Conservation (phyloP, 2,888 invertebrate genomes). For the Ornithoptera alexandrae region DNA sequence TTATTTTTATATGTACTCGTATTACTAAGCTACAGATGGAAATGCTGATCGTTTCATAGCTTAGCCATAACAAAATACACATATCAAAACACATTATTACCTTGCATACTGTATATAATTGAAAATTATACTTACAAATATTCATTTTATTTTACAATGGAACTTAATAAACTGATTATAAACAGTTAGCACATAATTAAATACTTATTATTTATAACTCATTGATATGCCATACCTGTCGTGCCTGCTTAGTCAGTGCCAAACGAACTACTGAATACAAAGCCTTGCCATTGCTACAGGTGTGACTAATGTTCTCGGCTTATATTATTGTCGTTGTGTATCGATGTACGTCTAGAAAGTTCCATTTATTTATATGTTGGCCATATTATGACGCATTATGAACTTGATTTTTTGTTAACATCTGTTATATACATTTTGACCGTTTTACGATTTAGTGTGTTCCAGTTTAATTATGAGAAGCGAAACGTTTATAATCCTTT, state of each 20-base stretch:
- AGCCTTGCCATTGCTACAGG: background rate
- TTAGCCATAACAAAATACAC: background rate
- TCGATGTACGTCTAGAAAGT: conserved; percentile 11
- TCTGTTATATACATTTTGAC: background rate
- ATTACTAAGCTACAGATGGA: background rate
- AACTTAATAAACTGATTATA: background rate
- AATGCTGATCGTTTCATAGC: background rate
- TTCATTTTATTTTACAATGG: background rate
- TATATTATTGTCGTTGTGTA: background rate
- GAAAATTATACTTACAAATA: background rate
- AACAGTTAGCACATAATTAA: background rate
- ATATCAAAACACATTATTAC: background rate
- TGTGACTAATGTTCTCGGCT: conserved; percentile 14
- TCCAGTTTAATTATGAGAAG: background rate
- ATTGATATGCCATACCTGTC: conserved; percentile 8
- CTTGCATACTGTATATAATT: background rate
- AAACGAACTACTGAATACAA: conserved; percentile 4
- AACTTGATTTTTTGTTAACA: background rate
- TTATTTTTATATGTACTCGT: too few species aligned
- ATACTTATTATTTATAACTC: background rate
- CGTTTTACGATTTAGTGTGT: background rate
- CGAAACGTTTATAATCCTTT: background rate
- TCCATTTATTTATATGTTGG: background rate
- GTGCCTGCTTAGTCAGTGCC: background rate
- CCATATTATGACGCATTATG: background rate